Percentiles rank a stretch among this genome's conserved stretches.
These are phyloP conservation scores for Holothuria glaberrima DNA, from an alignment of 35 echinoderm and acorn worm genomes.

Conservation along the genomic window DNA sequence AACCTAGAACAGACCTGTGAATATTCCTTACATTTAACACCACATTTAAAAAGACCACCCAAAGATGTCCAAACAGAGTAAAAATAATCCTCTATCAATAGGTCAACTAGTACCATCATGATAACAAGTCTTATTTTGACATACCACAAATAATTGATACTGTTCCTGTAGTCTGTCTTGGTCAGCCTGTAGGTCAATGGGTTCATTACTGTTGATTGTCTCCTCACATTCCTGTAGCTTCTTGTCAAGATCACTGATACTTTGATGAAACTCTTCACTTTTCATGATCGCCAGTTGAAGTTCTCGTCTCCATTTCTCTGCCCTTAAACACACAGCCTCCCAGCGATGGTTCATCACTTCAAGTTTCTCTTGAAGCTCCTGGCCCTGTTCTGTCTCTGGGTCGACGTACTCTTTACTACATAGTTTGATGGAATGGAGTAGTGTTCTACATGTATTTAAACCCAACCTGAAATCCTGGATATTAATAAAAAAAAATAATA, in stretches of 20 bases:
- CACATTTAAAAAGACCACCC: not conserved
- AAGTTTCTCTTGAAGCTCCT: conserved; percentile 78
- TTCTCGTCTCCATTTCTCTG: conserved; percentile 87
- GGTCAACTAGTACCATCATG: no score
- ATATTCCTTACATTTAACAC: not conserved
- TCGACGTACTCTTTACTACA: conserved; percentile 86
- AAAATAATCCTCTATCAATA: not conserved
- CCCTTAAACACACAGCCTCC: conserved; percentile 74
- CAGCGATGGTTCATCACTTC: conserved; percentile 87
- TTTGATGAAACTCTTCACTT: conserved; percentile 95
- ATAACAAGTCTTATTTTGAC: not conserved
- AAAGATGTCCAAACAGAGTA: not conserved
- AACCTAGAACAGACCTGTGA: not conserved
- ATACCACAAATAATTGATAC: conserved; percentile 88
- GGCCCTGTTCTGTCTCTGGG: conserved; percentile 70
- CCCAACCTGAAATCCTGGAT: conserved; percentile 78
- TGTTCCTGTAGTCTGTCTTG: conserved; percentile 76
- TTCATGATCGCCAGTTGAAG: conserved; percentile 88
- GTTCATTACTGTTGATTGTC: conserved; percentile 77
- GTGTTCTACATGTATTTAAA: conserved; percentile 79
- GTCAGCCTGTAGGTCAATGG: conserved; percentile 76
- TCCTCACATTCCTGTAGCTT: conserved; percentile 70
- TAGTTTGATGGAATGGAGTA: conserved; percentile 92
- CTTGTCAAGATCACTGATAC: conserved; percentile 77
- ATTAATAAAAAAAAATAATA: not conserved